Percentiles rank a stretch among this genome's conserved stretches.
These are phyloP conservation scores for Sphyrna mokarran DNA, from an alignment of 2,113 vertebrate species.

Conservation along the genomic window DNA sequence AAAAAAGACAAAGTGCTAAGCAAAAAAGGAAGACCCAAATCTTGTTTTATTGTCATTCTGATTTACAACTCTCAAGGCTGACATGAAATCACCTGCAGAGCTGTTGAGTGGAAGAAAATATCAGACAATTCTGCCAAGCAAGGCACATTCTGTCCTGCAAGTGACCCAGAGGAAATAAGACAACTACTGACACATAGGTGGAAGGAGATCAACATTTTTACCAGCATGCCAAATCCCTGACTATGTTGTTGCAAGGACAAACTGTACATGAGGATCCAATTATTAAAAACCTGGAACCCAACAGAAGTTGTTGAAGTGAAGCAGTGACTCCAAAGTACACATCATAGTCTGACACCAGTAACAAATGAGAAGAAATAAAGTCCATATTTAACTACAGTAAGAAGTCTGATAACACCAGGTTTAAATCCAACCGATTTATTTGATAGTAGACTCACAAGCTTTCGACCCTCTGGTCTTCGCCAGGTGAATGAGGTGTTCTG, in stretches of 20 bases:
- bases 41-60: background rate
- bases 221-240: background rate
- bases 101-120: background rate
- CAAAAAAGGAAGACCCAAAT: background rate
- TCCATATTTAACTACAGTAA: no score
- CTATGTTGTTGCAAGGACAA: background rate
- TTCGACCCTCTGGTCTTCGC: no score
- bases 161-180: no score
- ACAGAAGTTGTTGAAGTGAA: no score
- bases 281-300: background rate
- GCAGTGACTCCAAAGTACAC: no score
- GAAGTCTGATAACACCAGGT: no score
- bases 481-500: no score
- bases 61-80: background rate
- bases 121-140: background rate
- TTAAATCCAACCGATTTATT: no score
- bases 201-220: background rate
- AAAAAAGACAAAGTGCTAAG: background rate
- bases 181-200: background rate
- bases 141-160: no score
- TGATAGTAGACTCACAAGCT: no score
- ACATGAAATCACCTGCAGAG: background rate
- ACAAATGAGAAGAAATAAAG: no score
- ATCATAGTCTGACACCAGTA: no score
- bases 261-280: background rate